These are phyloP conservation scores for Eubucco bourcierii DNA, from an alignment of 2,113 vertebrate species.

Conservation along the genomic window DNA sequence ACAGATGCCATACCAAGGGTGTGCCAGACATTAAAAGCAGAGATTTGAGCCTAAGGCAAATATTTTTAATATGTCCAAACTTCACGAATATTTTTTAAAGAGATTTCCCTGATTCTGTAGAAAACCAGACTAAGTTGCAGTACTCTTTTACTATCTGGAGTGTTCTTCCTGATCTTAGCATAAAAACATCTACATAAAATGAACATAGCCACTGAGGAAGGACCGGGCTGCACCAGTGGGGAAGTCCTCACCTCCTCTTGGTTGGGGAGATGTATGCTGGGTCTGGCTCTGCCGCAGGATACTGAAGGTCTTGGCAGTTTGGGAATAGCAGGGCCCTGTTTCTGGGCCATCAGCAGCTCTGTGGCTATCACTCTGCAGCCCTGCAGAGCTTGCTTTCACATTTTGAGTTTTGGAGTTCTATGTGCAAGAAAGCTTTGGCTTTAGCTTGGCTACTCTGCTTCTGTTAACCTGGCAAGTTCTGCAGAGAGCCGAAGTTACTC, in stretches of 20 bases:
- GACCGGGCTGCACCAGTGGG: background rate
- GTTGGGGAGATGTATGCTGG: fast-evolving
- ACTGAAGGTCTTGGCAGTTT: background rate
- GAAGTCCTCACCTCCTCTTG: background rate
- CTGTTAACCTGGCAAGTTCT: background rate
- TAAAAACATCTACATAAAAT: fast-evolving
- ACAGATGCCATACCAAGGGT: background rate
- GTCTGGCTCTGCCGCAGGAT: background rate
- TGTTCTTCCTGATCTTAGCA: fast-evolving
- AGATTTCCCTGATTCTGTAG: background rate
- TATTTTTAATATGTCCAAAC: background rate
- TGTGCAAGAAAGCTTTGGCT: background rate
- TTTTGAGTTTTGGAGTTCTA: background rate
- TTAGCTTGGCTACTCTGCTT: background rate
- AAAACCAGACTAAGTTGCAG: background rate
- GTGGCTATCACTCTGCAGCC: background rate
- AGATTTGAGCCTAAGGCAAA: background rate
- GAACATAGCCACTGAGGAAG: fast-evolving
- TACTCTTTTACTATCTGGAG: background rate
- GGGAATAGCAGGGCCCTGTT: background rate
- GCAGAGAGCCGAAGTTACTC: background rate
- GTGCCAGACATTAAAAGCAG: background rate
- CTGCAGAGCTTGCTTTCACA: background rate
- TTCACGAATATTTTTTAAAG: fast-evolving
- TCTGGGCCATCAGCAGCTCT: background rate